Conservation (phyloP, 2,888 invertebrate species). For the Drosophila longiperda region DNA sequence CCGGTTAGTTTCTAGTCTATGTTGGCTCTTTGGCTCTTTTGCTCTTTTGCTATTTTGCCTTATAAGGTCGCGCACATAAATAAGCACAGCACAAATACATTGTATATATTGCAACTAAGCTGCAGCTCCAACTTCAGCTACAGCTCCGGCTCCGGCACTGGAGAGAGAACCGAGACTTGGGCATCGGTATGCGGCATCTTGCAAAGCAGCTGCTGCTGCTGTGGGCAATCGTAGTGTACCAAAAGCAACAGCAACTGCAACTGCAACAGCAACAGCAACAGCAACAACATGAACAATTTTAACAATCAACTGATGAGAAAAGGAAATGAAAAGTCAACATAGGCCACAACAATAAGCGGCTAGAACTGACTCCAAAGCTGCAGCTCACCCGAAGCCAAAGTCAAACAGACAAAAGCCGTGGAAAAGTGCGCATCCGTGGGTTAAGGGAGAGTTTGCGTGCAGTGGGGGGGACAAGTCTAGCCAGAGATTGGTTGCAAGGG, state of each 20-base stretch:
- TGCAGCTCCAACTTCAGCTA: constrained; percentile 6
- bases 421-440: constrained; percentile 45
- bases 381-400: constrained; percentile 7
- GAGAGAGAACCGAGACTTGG: constrained; percentile 19
- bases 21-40: constrained; percentile 8
- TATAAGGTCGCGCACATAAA: constrained; percentile 80
- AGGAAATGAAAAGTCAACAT: constrained; percentile 81
- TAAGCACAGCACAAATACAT: constrained; percentile 71
- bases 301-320: constrained; percentile 80
- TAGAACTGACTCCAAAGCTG: constrained; percentile 33
- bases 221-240: constrained; percentile 52
- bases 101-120: constrained; percentile 62
- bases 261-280: constrained; percentile 16
- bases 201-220: constrained; percentile 67
- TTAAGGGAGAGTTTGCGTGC: not conserved
- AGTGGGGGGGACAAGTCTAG: not conserved
- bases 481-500: not conserved
- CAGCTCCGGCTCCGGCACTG: constrained; percentile 10
- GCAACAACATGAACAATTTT: constrained; percentile 64
- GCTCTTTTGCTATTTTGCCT: constrained; percentile 74
- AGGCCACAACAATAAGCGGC: constrained; percentile 60
- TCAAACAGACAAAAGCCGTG: constrained; percentile 51
- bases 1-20: constrained; percentile 20
- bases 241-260: constrained; percentile 22
- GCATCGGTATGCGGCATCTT: constrained; percentile 58